Percentiles rank a stretch among this genome's conserved stretches.
phyloP scores from a whole-genome alignment of 2,888 invertebrate species.

The Lasioglossum morio region DNA sequence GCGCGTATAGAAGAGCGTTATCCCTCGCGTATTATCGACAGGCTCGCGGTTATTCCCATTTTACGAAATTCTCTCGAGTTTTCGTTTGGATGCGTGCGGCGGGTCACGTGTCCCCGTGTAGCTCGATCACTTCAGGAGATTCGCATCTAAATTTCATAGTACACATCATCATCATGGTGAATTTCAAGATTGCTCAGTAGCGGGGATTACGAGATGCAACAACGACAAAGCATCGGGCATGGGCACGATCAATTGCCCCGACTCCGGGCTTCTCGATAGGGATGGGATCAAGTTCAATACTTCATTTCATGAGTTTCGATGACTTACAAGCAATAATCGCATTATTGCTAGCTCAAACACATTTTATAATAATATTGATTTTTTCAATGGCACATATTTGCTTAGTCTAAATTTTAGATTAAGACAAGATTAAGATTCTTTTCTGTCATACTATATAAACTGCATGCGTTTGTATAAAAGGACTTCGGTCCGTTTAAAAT shows the following conservation, averaged over 20 bases:
- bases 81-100: neutral
- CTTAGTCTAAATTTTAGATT: no score
- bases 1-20: neutral
- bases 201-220: neutral
- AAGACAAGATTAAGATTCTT: no score
- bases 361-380: no score
- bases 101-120: conserved; percentile 5
- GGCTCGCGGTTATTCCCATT: neutral
- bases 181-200: neutral
- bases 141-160: conserved; percentile 51
- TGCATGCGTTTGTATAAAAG: no score
- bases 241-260: conserved; percentile 2
- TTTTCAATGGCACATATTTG: no score
- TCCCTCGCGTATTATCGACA: conserved; percentile 9
- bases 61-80: neutral
- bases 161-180: conserved; percentile 23
- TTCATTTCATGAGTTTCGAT: no score
- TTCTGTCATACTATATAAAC: no score
- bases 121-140: conserved; percentile 33
- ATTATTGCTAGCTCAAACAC: no score
- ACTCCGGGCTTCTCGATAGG: neutral
- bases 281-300: no score
- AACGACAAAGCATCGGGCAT: neutral
- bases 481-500: no score
- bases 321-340: no score